Conservation (phyloP, 2,797 vertebrate species). For the Tragopan temminckii region DNA sequence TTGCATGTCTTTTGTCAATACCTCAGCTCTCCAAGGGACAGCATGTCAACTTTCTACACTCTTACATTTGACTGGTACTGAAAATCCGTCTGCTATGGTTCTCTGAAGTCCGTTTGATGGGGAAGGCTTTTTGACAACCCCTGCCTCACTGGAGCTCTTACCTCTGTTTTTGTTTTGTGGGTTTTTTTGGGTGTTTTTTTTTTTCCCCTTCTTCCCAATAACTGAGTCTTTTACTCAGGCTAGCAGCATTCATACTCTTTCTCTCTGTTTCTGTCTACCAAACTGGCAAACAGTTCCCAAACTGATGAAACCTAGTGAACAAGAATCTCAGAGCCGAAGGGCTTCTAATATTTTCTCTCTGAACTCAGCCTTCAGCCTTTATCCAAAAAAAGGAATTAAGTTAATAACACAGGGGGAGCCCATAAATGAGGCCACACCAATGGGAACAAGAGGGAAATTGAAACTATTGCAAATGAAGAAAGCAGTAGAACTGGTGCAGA, state of each 20-base stretch:
- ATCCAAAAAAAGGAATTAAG: neutral
- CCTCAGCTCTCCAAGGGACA: constrained; percentile 72
- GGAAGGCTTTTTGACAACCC: constrained; percentile 71
- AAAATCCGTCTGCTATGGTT: constrained; percentile 73
- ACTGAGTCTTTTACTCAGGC: constrained; percentile 16
- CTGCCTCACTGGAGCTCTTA: constrained; percentile 70
- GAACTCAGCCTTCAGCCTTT: neutral
- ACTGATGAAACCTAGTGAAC: neutral
- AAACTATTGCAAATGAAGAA: constrained; percentile 4
- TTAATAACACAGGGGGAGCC: neutral
- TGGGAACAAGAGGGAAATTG: neutral
- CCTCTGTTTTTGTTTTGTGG: constrained; percentile 36
- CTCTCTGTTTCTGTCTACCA: neutral
- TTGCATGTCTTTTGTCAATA: constrained; percentile 83
- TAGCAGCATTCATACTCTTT: constrained; percentile 22
- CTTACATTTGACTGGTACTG: constrained; percentile 78
- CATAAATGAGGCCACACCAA: constrained; percentile 1
- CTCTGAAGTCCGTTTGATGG: constrained; percentile 74
- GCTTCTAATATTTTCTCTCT: neutral
- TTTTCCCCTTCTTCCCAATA: neutral
- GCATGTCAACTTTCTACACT: constrained; percentile 69
- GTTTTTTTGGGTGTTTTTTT: neutral
- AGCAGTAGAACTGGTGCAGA: neutral
- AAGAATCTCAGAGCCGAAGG: constrained; percentile 19
- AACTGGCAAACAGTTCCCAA: constrained; percentile 1